Evolutionary conservation across 2,797 vertebrate species (phyloP), one percentile per base, ranked within the genome.

Genomic region (Podarcis siculus): DNA sequence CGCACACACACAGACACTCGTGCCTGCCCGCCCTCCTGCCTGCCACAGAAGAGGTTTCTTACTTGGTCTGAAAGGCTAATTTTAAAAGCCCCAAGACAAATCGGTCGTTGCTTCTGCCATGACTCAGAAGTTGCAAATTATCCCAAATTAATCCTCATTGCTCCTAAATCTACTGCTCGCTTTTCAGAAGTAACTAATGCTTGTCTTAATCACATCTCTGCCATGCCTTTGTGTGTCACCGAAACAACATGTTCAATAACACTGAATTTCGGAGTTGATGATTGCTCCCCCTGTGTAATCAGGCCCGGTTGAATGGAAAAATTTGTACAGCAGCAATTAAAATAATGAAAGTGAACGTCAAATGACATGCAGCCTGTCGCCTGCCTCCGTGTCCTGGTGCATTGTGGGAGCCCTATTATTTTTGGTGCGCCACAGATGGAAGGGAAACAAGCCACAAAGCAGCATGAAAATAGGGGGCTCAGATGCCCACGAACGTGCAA

Each of bases 181-280:
- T 82, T 87, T 81, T 81, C 86, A 87, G 69, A 75, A 87, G 79
- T 64, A 81, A 64, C 49, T n/a, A 87, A 64, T 32, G 69, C 79
- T 81, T 64, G 69, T 64, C 79, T 75, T 75, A 87, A 82, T 81
- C 86, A 87, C 86, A 87, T 64, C 69, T 64, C 78, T 17, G 37
- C 79, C 69, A 32, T 42, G 79, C 86, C 69, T 82, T 87, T 75
- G 79, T 82, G 27, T 87, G 69, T 81, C 79, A 82, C 67, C 1
- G 35, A 61, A 87, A 73, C 71, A 61, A 64, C 79, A 75, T 12
- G 27, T 81, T 64, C 64, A 42, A 55, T 64, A 45, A 64, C 9
- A 49, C 37, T 25, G 79, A 64, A 82, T 81, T 82, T 42, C 15
- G 42, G 37, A 79, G 35, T n/a, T 32, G 69, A 39, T 69, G 55